Evolutionary conservation across 2,113 vertebrate species (phyloP), one percentile per base, ranked within the genome.

Genomic region (Dipodomys ordii): DNA sequence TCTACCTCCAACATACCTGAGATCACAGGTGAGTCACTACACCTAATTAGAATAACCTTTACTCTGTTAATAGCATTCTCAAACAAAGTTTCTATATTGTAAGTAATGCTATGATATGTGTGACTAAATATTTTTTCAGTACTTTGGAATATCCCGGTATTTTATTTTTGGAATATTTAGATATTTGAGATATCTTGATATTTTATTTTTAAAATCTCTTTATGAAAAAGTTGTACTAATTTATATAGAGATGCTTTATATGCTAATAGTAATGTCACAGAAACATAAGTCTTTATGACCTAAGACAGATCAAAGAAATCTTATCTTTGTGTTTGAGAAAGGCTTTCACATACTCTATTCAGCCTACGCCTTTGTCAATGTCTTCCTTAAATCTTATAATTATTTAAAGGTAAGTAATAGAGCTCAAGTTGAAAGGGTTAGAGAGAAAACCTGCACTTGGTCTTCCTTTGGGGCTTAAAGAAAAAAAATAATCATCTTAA

Each of bases 401-500:
- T 80, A 80, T n/a, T 92, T 83, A 81, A 90, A 73, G 64, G 89
- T 35, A 74, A 23, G 18, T 88, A 94, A 85, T 84, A 79, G 82
- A 89, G 62, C 69, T 22, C 73, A 92, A 87, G 13, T 95, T 95
- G 46, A 87, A 95, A 94, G 73, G 72, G 78, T 19, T 80, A 1
- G 16, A 64, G 86, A 95, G 76, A 93, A 95, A 92, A 96, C 65
- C 57, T 84, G 27, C 18, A 81, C 44, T 91, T 93, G 32, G 23
- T 83, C 83, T 95, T 84, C 68, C 91, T 87, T 80, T 84, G 49
- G 64, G 32, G 19, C 25, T 93, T 71, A 64, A 91, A 92, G 67
- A 79, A 90, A 72, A 60, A 91, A 93, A 93, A 94, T 82, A 94
- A 87, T 79, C 81, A 95, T 87, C 68, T 93, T 93, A 91, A 94